phyloP scores from a whole-genome alignment of 2,797 vertebrate species.

The Hipposideros larvatus region DNA sequence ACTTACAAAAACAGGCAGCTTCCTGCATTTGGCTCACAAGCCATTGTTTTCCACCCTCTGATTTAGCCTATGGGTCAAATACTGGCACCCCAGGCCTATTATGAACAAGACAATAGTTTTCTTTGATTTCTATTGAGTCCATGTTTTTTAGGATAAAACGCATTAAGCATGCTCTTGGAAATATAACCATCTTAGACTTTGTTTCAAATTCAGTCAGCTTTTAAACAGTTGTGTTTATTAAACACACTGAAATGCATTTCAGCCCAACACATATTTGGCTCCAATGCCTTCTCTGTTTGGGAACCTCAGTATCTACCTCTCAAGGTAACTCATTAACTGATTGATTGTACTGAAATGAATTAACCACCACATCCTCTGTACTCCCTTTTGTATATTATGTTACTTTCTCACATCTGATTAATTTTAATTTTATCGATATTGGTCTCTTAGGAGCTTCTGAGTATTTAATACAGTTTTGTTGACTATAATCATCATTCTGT shows the following conservation, averaged over 20 bases:
- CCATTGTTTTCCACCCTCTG: not conserved
- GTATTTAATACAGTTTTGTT: not conserved
- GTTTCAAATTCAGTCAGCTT: not conserved
- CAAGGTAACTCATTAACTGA: not conserved
- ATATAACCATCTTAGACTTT: not conserved
- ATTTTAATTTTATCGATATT: slow-evolving; percentile 11
- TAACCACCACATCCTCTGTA: not conserved
- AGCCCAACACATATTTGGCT: not conserved
- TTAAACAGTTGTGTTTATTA: not conserved
- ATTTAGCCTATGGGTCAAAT: not conserved
- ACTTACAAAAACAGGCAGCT: not conserved
- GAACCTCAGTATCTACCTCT: not conserved
- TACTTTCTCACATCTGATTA: not conserved
- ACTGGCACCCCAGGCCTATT: not conserved
- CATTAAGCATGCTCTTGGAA: not conserved
- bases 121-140: not conserved
- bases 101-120: not conserved
- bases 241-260: not conserved
- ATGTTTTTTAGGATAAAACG: not conserved
- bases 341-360: not conserved
- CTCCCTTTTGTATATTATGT: not conserved
- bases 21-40: not conserved
- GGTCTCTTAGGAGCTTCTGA: not conserved
- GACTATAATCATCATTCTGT: not conserved
- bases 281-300: not conserved